Evolutionary conservation across 1,140 invertebrate species (phyloP).

Genomic region (Caenorhabditis brenneri): DNA sequence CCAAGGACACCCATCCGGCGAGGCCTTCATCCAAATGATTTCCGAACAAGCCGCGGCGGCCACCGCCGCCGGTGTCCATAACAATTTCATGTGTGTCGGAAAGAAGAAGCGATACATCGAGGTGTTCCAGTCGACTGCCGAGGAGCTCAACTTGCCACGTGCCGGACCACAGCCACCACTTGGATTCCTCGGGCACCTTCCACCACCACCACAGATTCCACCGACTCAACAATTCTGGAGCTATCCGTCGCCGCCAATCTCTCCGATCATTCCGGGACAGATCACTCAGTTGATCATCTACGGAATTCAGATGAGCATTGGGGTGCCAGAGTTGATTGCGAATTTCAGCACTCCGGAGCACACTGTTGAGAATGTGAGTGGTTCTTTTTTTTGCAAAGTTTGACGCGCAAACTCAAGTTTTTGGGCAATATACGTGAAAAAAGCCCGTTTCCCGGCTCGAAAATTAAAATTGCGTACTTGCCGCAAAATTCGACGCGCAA

Average conservation of each 20-base stretch:
- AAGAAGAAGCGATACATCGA: conserved; percentile 80
- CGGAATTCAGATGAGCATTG: conserved; percentile 42
- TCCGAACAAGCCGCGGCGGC: conserved; percentile 86
- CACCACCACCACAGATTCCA: not conserved
- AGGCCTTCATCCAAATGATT: conserved; percentile 99
- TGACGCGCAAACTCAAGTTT: not conserved
- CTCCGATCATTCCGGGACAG: conserved; percentile 50
- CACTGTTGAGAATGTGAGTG: conserved; percentile 45
- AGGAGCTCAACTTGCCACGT: conserved; percentile 81
- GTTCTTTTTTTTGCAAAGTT: not conserved
- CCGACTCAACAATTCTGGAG: not conserved
- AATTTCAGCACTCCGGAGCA: conserved; percentile 45
- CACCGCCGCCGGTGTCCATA: conserved; percentile 87
- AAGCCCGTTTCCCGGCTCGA: not conserved
- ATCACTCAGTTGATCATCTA: conserved; percentile 39
- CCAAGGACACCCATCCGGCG: conserved; percentile 95
- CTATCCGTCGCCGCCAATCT: conserved; percentile 52
- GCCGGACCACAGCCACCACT: not conserved
- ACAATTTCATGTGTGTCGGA: conserved; percentile 93
- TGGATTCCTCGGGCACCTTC: not conserved
- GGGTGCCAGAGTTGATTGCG: conserved; percentile 41
- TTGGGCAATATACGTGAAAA: not conserved
- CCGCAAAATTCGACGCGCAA: too few relatives aligned
- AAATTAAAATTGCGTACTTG: too few relatives aligned
- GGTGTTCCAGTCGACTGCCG: conserved; percentile 96